These are phyloP conservation scores for Phocoena phocoena DNA, from an alignment of 2,113 vertebrate species.

Conservation along the genomic window DNA sequence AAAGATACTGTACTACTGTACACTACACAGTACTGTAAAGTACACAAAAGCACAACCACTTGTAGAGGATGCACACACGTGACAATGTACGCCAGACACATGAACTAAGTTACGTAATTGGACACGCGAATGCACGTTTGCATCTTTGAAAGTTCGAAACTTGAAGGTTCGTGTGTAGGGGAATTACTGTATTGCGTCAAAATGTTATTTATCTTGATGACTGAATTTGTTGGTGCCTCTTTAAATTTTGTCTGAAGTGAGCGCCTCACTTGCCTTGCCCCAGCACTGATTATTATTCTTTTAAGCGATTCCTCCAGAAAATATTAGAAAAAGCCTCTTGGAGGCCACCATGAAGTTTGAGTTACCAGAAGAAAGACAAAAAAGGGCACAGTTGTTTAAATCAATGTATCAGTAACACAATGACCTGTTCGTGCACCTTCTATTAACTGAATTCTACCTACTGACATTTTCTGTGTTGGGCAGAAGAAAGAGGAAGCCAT, in stretches of 20 bases:
- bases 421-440: constrained; percentile 63
- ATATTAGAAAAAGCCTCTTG: background rate
- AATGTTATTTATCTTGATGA: background rate
- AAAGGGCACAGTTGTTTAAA: background rate
- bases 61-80: too few species aligned
- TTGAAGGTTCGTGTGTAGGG: too few species aligned
- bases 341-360: background rate
- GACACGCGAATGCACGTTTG: too few species aligned
- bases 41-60: too few species aligned
- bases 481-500: constrained; percentile 83
- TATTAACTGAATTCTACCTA: constrained; percentile 79
- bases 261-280: fast-evolving
- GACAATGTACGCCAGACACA: too few species aligned
- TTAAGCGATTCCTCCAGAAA: background rate
- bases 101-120: too few species aligned
- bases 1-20: too few species aligned
- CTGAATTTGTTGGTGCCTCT: background rate
- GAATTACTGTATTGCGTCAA: background rate
- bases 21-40: too few species aligned
- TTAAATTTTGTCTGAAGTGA: background rate
- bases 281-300: background rate
- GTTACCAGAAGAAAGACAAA: background rate
- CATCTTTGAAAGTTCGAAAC: too few species aligned
- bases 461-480: constrained; percentile 77
- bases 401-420: constrained; percentile 17